Conservation (phyloP, 2,113 vertebrate species). For the Pavo muticus region DNA sequence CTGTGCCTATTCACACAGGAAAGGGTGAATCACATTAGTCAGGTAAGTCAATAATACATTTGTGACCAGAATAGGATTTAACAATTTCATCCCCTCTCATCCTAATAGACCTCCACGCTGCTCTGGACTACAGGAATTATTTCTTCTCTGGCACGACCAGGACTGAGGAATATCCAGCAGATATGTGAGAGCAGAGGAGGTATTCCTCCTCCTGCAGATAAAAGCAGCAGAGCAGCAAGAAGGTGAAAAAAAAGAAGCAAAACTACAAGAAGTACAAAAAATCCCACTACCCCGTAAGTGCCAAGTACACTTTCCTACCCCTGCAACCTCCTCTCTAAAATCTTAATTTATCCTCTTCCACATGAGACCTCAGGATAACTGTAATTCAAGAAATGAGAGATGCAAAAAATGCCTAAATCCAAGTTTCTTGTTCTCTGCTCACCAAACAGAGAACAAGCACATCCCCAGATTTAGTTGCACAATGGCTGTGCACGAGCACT, state of each 20-base stretch:
- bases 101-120: neutral
- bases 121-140: neutral
- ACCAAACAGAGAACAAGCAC: neutral
- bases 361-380: neutral
- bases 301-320: neutral
- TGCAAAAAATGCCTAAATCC: neutral
- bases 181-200: neutral
- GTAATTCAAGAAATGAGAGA: neutral
- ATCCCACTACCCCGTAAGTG: rapidly evolving
- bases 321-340: neutral
- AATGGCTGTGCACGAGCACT: neutral
- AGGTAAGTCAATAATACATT: neutral
- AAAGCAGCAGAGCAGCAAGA: neutral
- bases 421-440: neutral
- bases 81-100: neutral
- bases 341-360: neutral
- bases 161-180: neutral
- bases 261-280: neutral
- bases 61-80: neutral
- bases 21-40: neutral
- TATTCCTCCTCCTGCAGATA: neutral
- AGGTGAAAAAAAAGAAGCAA: neutral
- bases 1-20: neutral
- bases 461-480: neutral
- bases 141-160: neutral